Percentiles rank a stretch among this genome's conserved stretches.
These are phyloP conservation scores for Nyctalus aviator DNA, from an alignment of 2,797 vertebrate species.

Conservation along the genomic window DNA sequence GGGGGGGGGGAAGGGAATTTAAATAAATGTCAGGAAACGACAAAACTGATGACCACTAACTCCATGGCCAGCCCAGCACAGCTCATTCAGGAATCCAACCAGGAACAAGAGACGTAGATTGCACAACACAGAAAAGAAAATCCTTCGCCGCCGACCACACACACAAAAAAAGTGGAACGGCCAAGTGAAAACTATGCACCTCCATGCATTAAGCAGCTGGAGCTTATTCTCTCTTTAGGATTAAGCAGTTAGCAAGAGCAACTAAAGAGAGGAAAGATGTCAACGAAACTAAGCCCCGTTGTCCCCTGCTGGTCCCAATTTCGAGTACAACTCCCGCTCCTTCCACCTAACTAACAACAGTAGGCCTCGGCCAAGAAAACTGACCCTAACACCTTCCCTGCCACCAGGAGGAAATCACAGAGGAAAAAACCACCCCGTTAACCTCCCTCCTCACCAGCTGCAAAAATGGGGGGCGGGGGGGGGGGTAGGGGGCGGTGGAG, in stretches of 20 bases:
- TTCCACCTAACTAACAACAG: not conserved
- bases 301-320: slow-evolving; percentile 50
- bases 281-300: slow-evolving; percentile 19
- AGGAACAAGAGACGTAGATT: not conserved
- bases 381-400: slow-evolving; percentile 63
- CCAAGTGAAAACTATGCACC: slow-evolving; percentile 49
- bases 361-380: not conserved
- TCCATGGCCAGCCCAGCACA: not conserved
- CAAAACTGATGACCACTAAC: not conserved
- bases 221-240: not conserved
- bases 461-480: slow-evolving; percentile 55
- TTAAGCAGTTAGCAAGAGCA: not conserved
- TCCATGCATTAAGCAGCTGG: not conserved
- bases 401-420: slow-evolving; percentile 53
- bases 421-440: slow-evolving; percentile 28
- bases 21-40: not conserved
- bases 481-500: not conserved
- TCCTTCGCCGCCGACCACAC: slow-evolving; percentile 26
- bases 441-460: slow-evolving; percentile 62
- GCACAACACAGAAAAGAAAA: slow-evolving; percentile 27
- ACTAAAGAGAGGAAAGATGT: slow-evolving; percentile 6
- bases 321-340: slow-evolving; percentile 48
- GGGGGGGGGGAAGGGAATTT: not conserved
- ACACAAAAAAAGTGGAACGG: not conserved
- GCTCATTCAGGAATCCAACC: slow-evolving; percentile 38